Base-by-base conservation (phyloP, 2,113 vertebrate species). In the Rhinolophus ferrumequinum region DNA sequence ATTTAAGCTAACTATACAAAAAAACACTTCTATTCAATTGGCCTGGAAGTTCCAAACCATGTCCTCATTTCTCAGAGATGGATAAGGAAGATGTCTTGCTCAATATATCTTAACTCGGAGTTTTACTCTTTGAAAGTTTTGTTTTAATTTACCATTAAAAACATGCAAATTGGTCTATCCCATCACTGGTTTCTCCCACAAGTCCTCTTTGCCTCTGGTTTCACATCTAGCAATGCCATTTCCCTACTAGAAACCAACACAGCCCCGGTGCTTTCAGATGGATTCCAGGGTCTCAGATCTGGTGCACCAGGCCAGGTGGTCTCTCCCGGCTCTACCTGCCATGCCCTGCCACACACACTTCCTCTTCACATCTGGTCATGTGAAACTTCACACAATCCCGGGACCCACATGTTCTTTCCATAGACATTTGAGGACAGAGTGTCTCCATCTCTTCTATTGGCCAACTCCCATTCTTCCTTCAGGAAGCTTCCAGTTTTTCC, bases 1-100 rank as follows among this genome's bases (percentile, higher is more conserved):
- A 96, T 89, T 96, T 97, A 97, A 97, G 91, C 89, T 97, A 97
- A 95, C 95, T 86, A 89, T 92, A 94, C 92, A 97, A 93, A 96
- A 93, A 96, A 93, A 82, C 95, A 87, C 73, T 95, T 92, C 85
- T 83, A 52, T 95, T 96, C 93, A 92, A 83, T 56, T 70, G 93
- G 64, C 69, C 84, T 70, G 28, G 47, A 94, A 96, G 60, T 81
- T 97, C 47, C 77, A 94, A 84, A 77, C 14, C 7, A 8, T 11
- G 4, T 62, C 95, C 66, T 95, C 62, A 35, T 90, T 96, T 86
- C 93, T 83, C n/a, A 21, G 76, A 92, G 70, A 94, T 83, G 28
- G 21, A 93, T 79, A 90, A 50, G 56, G 77, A 95, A 89, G 70
- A 79, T 2, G 4, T 15, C 15, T 80, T 83, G 50, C 35, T 93